Evolutionary conservation across 2,797 vertebrate genomes (phyloP), one percentile per base, ranked within the genome.

Genomic region (Sebastes paucispinis): DNA sequence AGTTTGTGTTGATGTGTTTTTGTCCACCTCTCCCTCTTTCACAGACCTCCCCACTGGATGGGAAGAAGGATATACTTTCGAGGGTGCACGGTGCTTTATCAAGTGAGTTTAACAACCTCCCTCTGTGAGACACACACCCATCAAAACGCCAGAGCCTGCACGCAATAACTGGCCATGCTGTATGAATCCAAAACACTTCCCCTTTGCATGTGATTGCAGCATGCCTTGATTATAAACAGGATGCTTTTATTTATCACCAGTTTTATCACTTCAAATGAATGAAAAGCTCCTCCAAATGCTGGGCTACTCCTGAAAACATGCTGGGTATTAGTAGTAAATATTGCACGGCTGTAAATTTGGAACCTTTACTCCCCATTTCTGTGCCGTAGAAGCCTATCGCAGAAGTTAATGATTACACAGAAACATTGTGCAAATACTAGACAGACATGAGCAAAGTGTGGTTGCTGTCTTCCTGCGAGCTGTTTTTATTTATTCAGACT

Each of bases 11-110:
- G 52, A 94, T 84, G 70, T 88, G 82, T 91, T 87, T 89, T n/a
- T 82, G 47, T 80, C 47, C 57, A 22, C 69, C 67, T 68, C 54
- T 78, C 32, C 58, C 66, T 73, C 27, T 73, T 63, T 65, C 68
- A 50, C 95, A 99, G 98, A 99, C 94, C 94, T 99, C 90, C 98
- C 98, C 63, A 98, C 97, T n/a, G 98, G 98, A 82, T 99, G 98
- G 98, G 98, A 99, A 89, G 98, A 99, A 95, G 98, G 98, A 22
- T 99, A 96, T 85, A 98, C 98, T 54, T 99, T 99, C 83, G 98
- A 99, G 93, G 98, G 98, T 84, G 98, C 98, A 64, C 96, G 98
- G 87, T 99, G 98, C 85, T 99, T 97, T 92, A 98, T 99, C 93
- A 99, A 99, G 98, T 99, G 96, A 98, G 98, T 96, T 68, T 54